Evolutionary conservation across 30 jellyfish, hydroid and myxozoan species (phyloP), one percentile per base, ranked within the genome.

Genomic region (Aurelia sp.): DNA sequence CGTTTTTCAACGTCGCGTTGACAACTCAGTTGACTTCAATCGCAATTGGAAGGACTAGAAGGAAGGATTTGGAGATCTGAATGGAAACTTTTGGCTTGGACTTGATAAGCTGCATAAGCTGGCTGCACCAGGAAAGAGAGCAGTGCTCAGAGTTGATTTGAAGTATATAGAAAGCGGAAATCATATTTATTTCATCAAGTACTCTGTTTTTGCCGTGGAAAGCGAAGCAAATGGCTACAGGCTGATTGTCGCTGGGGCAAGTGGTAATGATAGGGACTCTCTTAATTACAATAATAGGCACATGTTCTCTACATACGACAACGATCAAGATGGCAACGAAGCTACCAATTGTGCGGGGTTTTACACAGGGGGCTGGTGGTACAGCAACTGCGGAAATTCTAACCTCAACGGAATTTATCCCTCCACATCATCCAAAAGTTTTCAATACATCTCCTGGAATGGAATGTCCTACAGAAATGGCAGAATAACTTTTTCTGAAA

Each of bases 401-500:
- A 57, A n/a, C 19, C 19, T 57, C 17, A 57, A 57, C 66, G 17
- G 19, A 0, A 15, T 57, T n/a, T 57, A 57, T 57, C 66, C 66
- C 17, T 18, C 27, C 20, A 62, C 41, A 11, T 31, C 22, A 50
- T 31, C 11, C 1, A 62, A 19, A 10, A 62, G 27, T 4, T 1
- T 0, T 12, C 1, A 13, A 1, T 62, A 62, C 22, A 62, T 62
- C 3, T 18, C 73, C 13, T 62, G 73, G 73, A 11, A 12, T 62
- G 22, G 22, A 13, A 18, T 62, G 11, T 11, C 20, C 13, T 31
- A 19, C 15, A 0, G 27, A 11, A 40, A n/a, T 18, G 73, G 73
- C 11, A 40, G 73, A 62, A 19, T 62, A 62, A 12, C 27, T 11
- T 62, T 62, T 40, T 62, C 73, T 62, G 73, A 62, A 62, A 62